Percentiles rank a stretch among this genome's conserved stretches.
Conservation (phyloP, 2,888 invertebrate species). For the Xestia c-nigrum region DNA sequence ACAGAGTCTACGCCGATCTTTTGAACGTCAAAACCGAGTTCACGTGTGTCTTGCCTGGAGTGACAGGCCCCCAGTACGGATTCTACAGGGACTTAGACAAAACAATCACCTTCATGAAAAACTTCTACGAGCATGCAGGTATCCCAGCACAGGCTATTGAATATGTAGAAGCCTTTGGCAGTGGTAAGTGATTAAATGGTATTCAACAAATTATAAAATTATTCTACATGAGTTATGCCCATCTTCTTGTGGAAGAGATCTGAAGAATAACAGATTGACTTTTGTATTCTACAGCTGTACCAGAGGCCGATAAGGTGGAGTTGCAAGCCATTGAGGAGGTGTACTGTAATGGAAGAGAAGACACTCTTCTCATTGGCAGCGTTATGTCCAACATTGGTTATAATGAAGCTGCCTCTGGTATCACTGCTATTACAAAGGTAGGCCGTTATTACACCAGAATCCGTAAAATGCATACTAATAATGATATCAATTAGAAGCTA, state of each 20-base stretch:
- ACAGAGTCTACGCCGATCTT: slow-evolving; percentile 91
- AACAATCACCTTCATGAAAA: slow-evolving; percentile 87
- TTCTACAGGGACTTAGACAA: slow-evolving; percentile 89
- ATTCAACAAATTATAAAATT: neutral
- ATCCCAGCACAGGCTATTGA: slow-evolving; percentile 92
- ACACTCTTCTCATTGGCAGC: slow-evolving; percentile 90
- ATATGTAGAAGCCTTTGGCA: slow-evolving; percentile 96
- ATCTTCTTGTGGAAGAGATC: neutral
- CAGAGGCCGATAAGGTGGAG: slow-evolving; percentile 91
- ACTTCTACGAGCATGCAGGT: slow-evolving; percentile 91
- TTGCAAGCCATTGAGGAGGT: slow-evolving; percentile 90
- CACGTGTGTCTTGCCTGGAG: slow-evolving; percentile 87
- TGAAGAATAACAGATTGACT: neutral
- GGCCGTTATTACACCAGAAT: neutral
- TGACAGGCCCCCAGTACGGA: slow-evolving; percentile 77
- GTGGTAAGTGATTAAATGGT: slow-evolving; percentile 85
- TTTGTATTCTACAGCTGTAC: slow-evolving; percentile 76
- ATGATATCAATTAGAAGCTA: neutral
- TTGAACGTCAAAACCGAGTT: slow-evolving; percentile 92
- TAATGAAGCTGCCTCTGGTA: slow-evolving; percentile 78
- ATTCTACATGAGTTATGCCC: neutral
- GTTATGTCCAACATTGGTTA: slow-evolving; percentile 83
- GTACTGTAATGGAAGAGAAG: slow-evolving; percentile 86
- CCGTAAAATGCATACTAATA: too few relatives aligned
- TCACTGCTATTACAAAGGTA: slow-evolving; percentile 91